phyloP scores from a whole-genome alignment of 2,113 vertebrate species.

The Poeciliopsis turrubarensis region DNA sequence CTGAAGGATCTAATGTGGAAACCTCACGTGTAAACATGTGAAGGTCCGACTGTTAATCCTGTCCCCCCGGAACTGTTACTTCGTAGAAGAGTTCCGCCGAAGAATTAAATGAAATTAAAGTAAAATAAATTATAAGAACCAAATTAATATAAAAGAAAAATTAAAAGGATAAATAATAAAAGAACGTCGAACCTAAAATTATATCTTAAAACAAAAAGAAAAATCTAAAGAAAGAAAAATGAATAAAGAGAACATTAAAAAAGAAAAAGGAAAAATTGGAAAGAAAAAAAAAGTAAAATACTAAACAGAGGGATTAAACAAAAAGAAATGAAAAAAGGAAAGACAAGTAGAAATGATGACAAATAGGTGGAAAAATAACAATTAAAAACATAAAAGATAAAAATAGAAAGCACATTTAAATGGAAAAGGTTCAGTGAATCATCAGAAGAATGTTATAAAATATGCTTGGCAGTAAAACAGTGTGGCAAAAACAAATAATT shows the following conservation, averaged over 20 bases:
- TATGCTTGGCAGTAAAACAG: background rate
- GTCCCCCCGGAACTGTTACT: slow-evolving; percentile 9
- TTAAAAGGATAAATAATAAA: too few relatives aligned
- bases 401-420: background rate
- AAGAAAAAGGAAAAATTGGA: too few relatives aligned
- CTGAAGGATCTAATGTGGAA: background rate
- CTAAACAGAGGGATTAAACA: background rate
- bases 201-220: too few relatives aligned
- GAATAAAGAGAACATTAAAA: too few relatives aligned
- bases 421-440: background rate
- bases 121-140: background rate
- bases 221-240: too few relatives aligned
- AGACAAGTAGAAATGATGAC: too few relatives aligned
- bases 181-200: too few relatives aligned
- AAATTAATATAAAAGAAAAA: too few relatives aligned
- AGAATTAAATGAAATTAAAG: background rate
- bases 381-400: background rate
- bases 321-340: background rate
- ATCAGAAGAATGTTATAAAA: background rate
- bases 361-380: background rate
- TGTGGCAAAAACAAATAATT: background rate
- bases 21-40: slow-evolving; percentile 74
- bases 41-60: slow-evolving; percentile 34
- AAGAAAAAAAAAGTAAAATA: too few relatives aligned
- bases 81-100: slow-evolving; percentile 57